These are phyloP conservation scores for Anser brachyrhynchus DNA, from an alignment of 2,113 vertebrate species.

Conservation along the genomic window DNA sequence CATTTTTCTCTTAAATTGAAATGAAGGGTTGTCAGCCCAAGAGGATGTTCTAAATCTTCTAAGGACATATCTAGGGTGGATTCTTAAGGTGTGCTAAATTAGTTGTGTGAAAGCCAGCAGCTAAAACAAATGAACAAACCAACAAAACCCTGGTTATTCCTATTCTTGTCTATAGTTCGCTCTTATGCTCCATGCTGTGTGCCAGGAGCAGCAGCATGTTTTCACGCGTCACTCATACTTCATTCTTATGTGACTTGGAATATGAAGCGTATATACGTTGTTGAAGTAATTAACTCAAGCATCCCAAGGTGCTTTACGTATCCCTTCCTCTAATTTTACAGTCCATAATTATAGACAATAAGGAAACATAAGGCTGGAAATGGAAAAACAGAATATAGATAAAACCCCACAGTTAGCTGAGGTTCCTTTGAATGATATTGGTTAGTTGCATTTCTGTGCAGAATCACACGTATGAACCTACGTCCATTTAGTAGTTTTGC, in stretches of 20 bases:
- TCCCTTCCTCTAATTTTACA: background rate
- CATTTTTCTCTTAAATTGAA: background rate
- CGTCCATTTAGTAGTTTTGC: background rate
- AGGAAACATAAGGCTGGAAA: background rate
- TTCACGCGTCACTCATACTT: background rate
- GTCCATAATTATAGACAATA: background rate
- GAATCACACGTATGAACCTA: background rate
- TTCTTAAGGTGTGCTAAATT: background rate
- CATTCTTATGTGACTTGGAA: background rate
- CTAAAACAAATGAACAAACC: background rate
- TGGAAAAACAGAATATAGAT: background rate
- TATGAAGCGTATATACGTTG: background rate
- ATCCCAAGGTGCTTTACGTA: background rate
- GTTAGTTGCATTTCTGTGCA: background rate
- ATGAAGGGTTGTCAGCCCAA: background rate
- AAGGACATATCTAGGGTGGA: background rate
- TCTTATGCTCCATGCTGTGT: background rate
- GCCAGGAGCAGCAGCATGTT: background rate
- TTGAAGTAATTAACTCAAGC: background rate
- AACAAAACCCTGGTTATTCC: background rate
- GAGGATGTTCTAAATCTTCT: background rate
- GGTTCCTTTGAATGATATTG: background rate
- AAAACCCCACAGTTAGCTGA: background rate
- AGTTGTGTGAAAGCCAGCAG: background rate
- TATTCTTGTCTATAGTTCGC: background rate